These are phyloP conservation scores for Cyprinodon brontotheroides DNA, from an alignment of 2,113 vertebrate species.

Conservation along the genomic window DNA sequence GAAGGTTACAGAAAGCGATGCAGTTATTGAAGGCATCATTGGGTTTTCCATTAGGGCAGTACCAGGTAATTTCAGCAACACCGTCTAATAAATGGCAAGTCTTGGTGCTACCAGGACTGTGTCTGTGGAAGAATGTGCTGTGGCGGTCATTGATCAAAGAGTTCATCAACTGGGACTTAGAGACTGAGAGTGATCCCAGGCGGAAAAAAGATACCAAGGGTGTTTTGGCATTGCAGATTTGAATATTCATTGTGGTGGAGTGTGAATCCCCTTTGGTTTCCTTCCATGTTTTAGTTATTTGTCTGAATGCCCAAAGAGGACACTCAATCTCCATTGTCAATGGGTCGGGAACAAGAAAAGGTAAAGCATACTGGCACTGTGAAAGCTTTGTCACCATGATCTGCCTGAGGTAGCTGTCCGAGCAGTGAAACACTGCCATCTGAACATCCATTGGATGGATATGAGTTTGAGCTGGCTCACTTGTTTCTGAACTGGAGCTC, in stretches of 20 bases:
- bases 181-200: constrained; percentile 74
- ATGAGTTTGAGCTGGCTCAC: not conserved
- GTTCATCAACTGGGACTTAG: constrained; percentile 83
- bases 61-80: constrained; percentile 83
- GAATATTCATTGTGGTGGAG: constrained; percentile 49
- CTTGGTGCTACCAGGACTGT: constrained; percentile 74
- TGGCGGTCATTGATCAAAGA: constrained; percentile 69
- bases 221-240: constrained; percentile 64
- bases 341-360: constrained; percentile 25
- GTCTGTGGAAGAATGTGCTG: constrained; percentile 74
- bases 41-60: constrained; percentile 68
- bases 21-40: constrained; percentile 68
- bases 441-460: constrained; percentile 80
- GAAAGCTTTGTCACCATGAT: constrained; percentile 48
- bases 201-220: constrained; percentile 78
- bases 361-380: constrained; percentile 28
- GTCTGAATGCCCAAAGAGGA: constrained; percentile 14
- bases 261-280: constrained; percentile 3
- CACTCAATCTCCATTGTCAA: constrained; percentile 57
- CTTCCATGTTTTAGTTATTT: constrained; percentile 78
- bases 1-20: constrained; percentile 44
- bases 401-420: constrained; percentile 65
- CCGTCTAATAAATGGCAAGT: constrained; percentile 72
- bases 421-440: constrained; percentile 75
- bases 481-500: accelerated